Evolutionary conservation across 2,797 vertebrate genomes (phyloP).

Genomic region (Clarias fuscus): DNA sequence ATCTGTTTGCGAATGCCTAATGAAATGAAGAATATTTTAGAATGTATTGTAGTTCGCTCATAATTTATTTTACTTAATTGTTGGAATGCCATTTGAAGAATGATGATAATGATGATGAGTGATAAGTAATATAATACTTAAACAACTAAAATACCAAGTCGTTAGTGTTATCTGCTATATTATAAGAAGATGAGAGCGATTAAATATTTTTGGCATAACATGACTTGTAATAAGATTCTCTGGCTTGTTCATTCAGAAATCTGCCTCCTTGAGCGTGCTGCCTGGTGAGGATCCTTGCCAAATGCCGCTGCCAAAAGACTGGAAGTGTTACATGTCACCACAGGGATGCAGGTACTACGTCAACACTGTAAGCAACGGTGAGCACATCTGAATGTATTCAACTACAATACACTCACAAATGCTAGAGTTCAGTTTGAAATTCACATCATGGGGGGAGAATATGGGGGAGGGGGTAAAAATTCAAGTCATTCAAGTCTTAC

Average conservation of each 20-base stretch:
- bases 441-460: background rate
- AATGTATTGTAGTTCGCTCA: background rate
- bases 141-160: background rate
- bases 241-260: conserved; percentile 75
- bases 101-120: background rate
- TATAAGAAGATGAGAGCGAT: too few species aligned
- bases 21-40: background rate
- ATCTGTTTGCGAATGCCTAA: background rate
- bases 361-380: conserved; percentile 93
- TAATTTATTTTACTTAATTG: background rate
- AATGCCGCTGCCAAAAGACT: conserved; percentile 84
- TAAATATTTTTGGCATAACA: background rate
- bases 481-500: too few species aligned
- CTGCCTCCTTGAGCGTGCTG: conserved; percentile 82
- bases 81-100: background rate
- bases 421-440: background rate
- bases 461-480: background rate
- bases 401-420: background rate
- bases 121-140: background rate
- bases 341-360: conserved; percentile 94
- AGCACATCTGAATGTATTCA: conserved; percentile 61
- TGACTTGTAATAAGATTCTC: background rate
- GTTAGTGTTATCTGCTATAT: background rate
- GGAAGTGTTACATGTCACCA: conserved; percentile 95
- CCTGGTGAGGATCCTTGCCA: conserved; percentile 80